phyloP scores from a whole-genome alignment of 2,888 invertebrate species.

The Conops quadrifasciatus region DNA sequence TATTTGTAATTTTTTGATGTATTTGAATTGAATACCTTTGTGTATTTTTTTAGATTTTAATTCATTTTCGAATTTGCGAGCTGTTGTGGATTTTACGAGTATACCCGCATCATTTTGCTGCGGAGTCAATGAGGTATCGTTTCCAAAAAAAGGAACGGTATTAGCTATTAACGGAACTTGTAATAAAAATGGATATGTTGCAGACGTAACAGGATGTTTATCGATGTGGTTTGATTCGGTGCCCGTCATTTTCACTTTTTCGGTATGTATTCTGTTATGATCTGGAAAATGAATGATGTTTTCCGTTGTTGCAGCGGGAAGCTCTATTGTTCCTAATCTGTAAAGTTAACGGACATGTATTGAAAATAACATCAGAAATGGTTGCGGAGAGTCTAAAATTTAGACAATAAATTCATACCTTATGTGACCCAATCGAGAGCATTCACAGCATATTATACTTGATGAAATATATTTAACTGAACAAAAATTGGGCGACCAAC shows the following conservation, averaged over 20 bases:
- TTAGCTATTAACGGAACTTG: not conserved
- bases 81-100: constrained; percentile 5
- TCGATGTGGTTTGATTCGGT: not conserved
- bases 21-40: constrained; percentile 8
- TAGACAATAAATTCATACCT: constrained; percentile 2
- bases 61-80: not conserved
- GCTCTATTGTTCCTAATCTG: not conserved
- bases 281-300: not conserved
- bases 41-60: not conserved
- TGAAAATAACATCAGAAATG: not conserved
- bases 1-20: not conserved
- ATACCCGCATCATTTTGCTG: not conserved
- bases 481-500: not conserved
- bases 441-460: constrained; percentile 1
- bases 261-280: not conserved
- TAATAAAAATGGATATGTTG: not conserved
- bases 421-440: constrained; percentile 14
- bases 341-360: not conserved
- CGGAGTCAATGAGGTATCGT: not conserved
- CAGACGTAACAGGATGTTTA: not conserved
- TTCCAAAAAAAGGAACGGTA: not conserved
- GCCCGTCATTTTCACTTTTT: too few species aligned
- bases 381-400: not conserved
- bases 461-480: not conserved
- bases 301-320: not conserved